A percentile compares a stretch with the other conserved stretches of the same genome.
Conservation (phyloP, 2,888 invertebrate species). For the Sphaerophoria taeniata region DNA sequence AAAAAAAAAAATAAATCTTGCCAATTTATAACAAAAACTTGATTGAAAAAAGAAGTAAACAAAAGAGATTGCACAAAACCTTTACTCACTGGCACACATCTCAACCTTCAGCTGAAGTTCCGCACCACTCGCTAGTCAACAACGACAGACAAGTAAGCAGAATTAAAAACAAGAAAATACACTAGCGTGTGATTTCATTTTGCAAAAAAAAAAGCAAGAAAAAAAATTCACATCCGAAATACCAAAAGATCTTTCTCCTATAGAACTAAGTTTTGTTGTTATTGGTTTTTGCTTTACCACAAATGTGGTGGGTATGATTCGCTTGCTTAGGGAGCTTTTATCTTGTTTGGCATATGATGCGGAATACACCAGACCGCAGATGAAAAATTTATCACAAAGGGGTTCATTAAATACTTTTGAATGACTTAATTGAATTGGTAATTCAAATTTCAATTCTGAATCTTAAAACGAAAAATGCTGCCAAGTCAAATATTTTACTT, state of each 20-base stretch:
- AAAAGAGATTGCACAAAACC: slow-evolving; percentile 23
- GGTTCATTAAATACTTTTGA: no score
- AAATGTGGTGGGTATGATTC: slow-evolving; percentile 19
- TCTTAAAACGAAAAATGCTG: no score
- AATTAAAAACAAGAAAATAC: neutral
- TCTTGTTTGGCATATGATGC: slow-evolving; percentile 2
- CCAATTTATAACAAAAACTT: slow-evolving; percentile 18
- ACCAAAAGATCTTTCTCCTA: slow-evolving; percentile 23
- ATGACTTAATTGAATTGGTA: no score
- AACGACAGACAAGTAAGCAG: slow-evolving; percentile 2
- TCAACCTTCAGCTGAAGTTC: slow-evolving; percentile 65
- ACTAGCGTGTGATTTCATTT: no score
- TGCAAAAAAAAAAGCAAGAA: slow-evolving; percentile 17
- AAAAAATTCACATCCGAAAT: slow-evolving; percentile 26
- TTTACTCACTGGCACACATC: slow-evolving; percentile 28
- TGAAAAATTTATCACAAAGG: neutral
- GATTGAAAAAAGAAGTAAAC: slow-evolving; percentile 29
- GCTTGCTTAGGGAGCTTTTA: slow-evolving; percentile 1
- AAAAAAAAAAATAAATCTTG: neutral
- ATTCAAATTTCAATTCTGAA: no score
- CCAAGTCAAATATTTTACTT: no score
- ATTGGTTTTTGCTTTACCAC: slow-evolving; percentile 35
- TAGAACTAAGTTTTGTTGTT: slow-evolving; percentile 3
- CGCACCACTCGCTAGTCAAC: slow-evolving; percentile 41
- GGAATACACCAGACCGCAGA: neutral